A percentile compares a stretch with the other conserved stretches of the same genome.
Conservation (phyloP, 2,113 vertebrate species). For the Chloroceryle aenea region DNA sequence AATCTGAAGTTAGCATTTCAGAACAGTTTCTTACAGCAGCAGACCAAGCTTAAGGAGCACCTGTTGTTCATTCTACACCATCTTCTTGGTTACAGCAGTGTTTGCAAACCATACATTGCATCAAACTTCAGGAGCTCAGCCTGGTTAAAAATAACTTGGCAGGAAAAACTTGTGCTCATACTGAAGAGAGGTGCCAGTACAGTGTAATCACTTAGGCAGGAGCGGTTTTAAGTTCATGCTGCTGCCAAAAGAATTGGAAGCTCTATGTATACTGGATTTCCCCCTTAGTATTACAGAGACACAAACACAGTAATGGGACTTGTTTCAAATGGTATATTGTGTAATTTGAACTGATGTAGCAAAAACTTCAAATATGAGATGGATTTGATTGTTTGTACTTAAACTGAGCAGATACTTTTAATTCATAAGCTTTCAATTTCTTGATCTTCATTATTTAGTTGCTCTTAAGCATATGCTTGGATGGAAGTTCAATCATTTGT, state of each 20-base stretch:
- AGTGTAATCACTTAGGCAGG: neutral
- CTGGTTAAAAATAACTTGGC: constrained; percentile 44
- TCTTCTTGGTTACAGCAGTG: neutral
- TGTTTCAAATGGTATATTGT: neutral
- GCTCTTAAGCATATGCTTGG: neutral
- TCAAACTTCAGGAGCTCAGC: neutral
- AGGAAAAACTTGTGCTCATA: neutral
- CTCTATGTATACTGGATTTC: fast-evolving
- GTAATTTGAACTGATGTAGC: neutral
- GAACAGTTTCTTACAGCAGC: neutral
- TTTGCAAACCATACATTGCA: neutral
- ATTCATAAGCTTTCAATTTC: neutral
- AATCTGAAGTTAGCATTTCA: neutral
- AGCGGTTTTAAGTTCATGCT: neutral
- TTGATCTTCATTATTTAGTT: neutral
- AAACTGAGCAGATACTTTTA: neutral
- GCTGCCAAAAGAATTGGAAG: neutral
- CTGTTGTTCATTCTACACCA: neutral
- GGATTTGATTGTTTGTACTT: neutral
- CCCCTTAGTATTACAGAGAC: fast-evolving
- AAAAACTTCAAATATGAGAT: neutral
- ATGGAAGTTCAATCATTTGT: neutral
- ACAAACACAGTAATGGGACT: neutral
- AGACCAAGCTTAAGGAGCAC: neutral
- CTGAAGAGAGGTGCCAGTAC: neutral